Conservation (phyloP, 2,888 invertebrate genomes). For the Sycophila texana region DNA sequence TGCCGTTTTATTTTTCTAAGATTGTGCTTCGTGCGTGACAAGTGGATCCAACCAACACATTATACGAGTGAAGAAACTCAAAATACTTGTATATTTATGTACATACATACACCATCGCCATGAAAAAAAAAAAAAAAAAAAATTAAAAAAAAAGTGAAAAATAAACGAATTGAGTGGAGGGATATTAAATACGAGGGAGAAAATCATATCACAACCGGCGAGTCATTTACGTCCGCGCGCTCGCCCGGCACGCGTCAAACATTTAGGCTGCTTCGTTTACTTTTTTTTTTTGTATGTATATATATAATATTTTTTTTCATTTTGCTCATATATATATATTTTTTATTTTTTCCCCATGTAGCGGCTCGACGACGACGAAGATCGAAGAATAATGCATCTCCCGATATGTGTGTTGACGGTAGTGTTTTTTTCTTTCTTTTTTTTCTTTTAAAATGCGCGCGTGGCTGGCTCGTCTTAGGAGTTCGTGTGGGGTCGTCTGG, state of each 20-base stretch:
- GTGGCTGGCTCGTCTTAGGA: slow-evolving; percentile 68
- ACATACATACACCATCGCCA: not conserved
- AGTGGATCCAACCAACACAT: too few species aligned
- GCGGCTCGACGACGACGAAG: not conserved
- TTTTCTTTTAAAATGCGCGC: not conserved
- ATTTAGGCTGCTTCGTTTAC: slow-evolving; percentile 39
- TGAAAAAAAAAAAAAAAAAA: not conserved
- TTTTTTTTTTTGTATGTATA: not conserved
- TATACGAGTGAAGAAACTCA: too few species aligned
- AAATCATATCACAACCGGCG: slow-evolving; percentile 45
- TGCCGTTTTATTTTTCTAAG: too few species aligned
- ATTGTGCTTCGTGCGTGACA: not conserved
- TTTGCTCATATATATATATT: not conserved
- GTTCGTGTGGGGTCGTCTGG: slow-evolving; percentile 78
- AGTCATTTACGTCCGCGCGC: not conserved
- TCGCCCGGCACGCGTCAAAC: slow-evolving; percentile 8
- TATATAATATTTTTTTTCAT: not conserved
- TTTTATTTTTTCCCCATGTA: slow-evolving; percentile 17
- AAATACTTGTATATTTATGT: not conserved
- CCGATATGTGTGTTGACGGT: not conserved
- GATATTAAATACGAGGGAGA: not conserved
- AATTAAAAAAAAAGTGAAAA: not conserved
- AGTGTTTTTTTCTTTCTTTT: not conserved
- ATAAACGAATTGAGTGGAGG: not conserved
- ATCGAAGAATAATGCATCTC: too few species aligned